phyloP scores from a whole-genome alignment of 2,797 vertebrate genomes.

The Schizothorax lantsangensis region DNA sequence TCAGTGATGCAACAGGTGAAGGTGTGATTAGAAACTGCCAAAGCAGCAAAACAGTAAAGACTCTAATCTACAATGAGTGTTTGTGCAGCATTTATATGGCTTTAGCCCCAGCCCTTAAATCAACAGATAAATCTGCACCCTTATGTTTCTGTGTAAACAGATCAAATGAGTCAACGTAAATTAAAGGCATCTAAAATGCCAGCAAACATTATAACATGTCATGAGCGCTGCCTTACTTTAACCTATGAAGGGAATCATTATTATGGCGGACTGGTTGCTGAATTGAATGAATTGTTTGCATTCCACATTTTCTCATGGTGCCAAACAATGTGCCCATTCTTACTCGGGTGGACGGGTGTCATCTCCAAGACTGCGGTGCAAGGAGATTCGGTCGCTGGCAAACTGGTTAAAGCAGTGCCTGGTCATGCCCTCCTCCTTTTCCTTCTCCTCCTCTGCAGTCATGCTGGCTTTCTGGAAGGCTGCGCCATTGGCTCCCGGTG shows the following conservation, averaged over 20 bases:
- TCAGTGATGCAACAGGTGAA: background rate
- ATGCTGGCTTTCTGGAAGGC: conserved; percentile 81
- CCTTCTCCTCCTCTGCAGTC: conserved; percentile 82
- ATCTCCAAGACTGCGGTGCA: conserved; percentile 90
- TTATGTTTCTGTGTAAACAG: conserved; percentile 32
- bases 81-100: conserved; percentile 44
- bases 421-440: conserved; percentile 88
- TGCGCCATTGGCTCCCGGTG: conserved; percentile 83
- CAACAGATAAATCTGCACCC: conserved; percentile 41
- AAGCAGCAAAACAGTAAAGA: conserved; percentile 33
- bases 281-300: conserved; percentile 36
- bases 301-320: conserved; percentile 40
- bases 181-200: background rate
- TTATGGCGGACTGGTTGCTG: background rate
- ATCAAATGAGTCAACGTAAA: background rate
- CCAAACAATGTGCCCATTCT: conserved; percentile 68
- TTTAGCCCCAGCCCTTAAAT: conserved; percentile 26
- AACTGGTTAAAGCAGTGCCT: conserved; percentile 97
- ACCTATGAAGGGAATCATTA: conserved; percentile 24
- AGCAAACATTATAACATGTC: conserved; percentile 15
- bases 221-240: background rate
- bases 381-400: conserved; percentile 92
- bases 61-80: conserved; percentile 47
- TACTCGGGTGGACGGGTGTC: conserved; percentile 93
- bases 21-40: conserved; percentile 13